Evolutionary conservation across 1,140 invertebrate species (phyloP).

Genomic region (Drosophila pectinifera): DNA sequence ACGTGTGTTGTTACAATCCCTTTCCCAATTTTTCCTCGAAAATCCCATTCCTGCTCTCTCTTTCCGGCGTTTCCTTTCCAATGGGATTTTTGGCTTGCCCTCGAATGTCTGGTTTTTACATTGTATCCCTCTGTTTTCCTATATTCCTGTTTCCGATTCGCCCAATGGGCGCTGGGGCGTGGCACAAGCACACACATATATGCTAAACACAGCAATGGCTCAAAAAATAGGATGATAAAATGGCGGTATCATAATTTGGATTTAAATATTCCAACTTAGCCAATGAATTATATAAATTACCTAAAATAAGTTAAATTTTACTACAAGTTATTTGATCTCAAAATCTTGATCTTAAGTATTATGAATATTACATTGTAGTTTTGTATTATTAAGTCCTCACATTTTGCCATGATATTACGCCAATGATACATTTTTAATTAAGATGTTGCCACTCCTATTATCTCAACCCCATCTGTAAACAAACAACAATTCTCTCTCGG

Average conservation of each 20-base stretch:
- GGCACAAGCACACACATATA: constrained; percentile 13
- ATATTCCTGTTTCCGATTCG: constrained; percentile 31
- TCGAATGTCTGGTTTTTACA: constrained; percentile 38
- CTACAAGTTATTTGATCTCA: too few species aligned
- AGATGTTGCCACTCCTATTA: neutral
- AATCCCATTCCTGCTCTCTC: constrained; percentile 7
- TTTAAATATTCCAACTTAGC: too few species aligned
- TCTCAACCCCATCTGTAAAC: neutral
- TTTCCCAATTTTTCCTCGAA: constrained; percentile 5
- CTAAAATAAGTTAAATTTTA: too few species aligned
- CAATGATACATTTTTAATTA: too few species aligned
- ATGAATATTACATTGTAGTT: too few species aligned
- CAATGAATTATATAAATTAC: too few species aligned
- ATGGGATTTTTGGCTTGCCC: constrained; percentile 49
- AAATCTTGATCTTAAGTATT: too few species aligned
- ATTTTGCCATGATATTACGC: too few species aligned
- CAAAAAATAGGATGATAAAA: neutral
- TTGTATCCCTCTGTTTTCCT: constrained; percentile 34
- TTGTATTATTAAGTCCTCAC: too few species aligned
- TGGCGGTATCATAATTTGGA: too few species aligned
- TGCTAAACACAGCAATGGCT: constrained; percentile 7
- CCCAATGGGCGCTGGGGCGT: constrained; percentile 28
- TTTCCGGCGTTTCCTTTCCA: constrained; percentile 28
- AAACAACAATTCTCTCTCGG: neutral
- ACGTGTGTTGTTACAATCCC: constrained; percentile 15